These are phyloP conservation scores for Colletes gigas DNA, from an alignment of 1,140 invertebrate genomes.

Conservation along the genomic window DNA sequence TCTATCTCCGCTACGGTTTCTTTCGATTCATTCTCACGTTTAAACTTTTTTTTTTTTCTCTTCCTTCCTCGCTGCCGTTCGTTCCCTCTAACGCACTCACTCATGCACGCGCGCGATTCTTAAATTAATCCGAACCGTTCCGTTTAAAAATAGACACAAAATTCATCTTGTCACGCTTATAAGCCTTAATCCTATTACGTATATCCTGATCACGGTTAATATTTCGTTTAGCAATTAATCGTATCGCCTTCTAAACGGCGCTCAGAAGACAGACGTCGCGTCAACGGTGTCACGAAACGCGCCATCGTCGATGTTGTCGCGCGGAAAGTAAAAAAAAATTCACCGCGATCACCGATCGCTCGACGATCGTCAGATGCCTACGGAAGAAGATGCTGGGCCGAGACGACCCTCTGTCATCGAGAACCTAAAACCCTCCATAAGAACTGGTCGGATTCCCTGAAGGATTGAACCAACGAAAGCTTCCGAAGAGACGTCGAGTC, in stretches of 20 bases:
- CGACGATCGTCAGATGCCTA: background rate
- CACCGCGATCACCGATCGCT: background rate
- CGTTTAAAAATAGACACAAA: constrained; percentile 81
- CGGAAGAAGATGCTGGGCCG: background rate
- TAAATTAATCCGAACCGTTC: constrained; percentile 52
- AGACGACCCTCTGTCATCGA: background rate
- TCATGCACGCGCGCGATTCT: constrained; percentile 31
- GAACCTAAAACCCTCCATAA: background rate
- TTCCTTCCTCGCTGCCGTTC: constrained; percentile 1
- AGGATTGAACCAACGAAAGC: background rate
- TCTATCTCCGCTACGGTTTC: constrained; percentile 45
- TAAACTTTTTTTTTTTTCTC: constrained; percentile 25
- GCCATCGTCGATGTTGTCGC: background rate
- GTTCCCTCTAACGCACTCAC: background rate
- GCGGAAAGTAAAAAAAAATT: background rate
- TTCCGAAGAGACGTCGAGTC: background rate
- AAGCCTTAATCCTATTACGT: constrained; percentile 80
- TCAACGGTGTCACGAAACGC: constrained; percentile 22
- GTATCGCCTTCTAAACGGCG: constrained; percentile 32
- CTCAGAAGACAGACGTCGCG: constrained; percentile 40
- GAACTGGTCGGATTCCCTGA: background rate
- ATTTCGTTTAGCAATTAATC: constrained; percentile 55
- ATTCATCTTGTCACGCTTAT: constrained; percentile 74
- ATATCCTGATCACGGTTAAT: constrained; percentile 80
- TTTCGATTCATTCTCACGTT: constrained; percentile 8